Evolutionary conservation across 1,140 invertebrate species (phyloP), one percentile per base, ranked within the genome.

Genomic region (Achroia grisella): DNA sequence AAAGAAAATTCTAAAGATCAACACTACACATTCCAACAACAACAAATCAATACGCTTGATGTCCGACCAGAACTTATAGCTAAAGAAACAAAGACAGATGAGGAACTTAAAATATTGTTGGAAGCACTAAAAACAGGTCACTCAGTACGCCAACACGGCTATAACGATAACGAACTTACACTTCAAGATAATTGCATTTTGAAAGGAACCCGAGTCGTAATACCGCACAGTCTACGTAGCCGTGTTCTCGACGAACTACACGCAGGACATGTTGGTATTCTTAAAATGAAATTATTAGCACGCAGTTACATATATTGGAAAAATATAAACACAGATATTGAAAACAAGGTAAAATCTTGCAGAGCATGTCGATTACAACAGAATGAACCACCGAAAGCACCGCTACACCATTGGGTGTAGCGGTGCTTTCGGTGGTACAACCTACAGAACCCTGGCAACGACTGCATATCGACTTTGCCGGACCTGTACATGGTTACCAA

Each of bases 271-370:
- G 41, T 64, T 6, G 86, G 85, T 1, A 76, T 88, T 4, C 71
- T 80, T 1, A 71, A 74, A 44, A 88, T 87, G 77, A 89, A 89
- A 61, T 47, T 60, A 0, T 33, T 87, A 9, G 87, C 87, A 12
- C 44, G 83, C 12, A 63, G 48, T 27, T 78, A 81, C 52, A 56
- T 87, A 8, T 89, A 68, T 58, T 89, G 81, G 78, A 74, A 73
- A 14, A 54, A 63, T 5, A 76, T 89, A 0, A 74, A 89, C 46
- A 15, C 48, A 14, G 72, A 86, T 4, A 87, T 89, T 13, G 62
- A 67, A 35, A 28, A 58, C 8, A 39, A 55, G 13, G 39, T 41
- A 1, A 41, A 41, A 15, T 30, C 39, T 2, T 42, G 39, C 12
- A 1, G 29, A 12, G 8, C 14, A 9, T 49, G 47, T 27, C 27